Percentiles rank a stretch among this genome's conserved stretches.
phyloP scores from a whole-genome alignment of 2,888 invertebrate genomes.

The Drosophila atripex region DNA sequence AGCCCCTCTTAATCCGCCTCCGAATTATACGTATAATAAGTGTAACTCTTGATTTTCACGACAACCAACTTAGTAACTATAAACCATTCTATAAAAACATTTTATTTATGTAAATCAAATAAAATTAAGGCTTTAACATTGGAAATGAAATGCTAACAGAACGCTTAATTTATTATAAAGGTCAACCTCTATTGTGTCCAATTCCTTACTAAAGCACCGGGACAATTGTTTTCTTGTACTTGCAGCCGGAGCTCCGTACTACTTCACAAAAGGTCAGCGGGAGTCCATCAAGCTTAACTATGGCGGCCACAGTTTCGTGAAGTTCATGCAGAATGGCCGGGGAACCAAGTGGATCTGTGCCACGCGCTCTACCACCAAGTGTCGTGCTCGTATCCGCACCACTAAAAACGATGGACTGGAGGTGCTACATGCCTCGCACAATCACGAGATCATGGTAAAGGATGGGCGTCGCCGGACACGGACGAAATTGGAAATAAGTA shows the following conservation, averaged over 20 bases:
- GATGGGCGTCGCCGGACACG: constrained; percentile 7
- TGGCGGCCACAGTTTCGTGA: constrained; percentile 80
- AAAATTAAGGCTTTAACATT: constrained; percentile 34
- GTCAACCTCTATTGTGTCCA: neutral
- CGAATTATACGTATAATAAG: constrained; percentile 7
- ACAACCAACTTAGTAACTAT: constrained; percentile 31
- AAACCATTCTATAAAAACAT: constrained; percentile 16
- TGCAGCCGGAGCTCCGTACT: constrained; percentile 60
- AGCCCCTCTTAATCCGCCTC: neutral
- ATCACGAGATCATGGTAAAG: constrained; percentile 62
- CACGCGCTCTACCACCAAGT: constrained; percentile 82
- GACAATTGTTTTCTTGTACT: constrained; percentile 16
- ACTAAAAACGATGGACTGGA: constrained; percentile 73
- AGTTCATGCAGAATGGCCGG: constrained; percentile 80
- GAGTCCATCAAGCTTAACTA: constrained; percentile 81
- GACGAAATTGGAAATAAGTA: neutral
- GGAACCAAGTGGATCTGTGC: constrained; percentile 83
- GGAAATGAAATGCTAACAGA: constrained; percentile 8
- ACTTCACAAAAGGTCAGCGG: constrained; percentile 81
- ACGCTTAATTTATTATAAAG: neutral
- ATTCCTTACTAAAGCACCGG: constrained; percentile 14
- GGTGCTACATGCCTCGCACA: constrained; percentile 77
- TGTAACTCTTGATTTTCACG: constrained; percentile 11
- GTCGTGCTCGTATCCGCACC: constrained; percentile 80
- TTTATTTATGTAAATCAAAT: constrained; percentile 31